Evolutionary conservation across 2,113 vertebrate genomes (phyloP), one percentile per base, ranked within the genome.

Genomic region (Platysternon megacephalum): DNA sequence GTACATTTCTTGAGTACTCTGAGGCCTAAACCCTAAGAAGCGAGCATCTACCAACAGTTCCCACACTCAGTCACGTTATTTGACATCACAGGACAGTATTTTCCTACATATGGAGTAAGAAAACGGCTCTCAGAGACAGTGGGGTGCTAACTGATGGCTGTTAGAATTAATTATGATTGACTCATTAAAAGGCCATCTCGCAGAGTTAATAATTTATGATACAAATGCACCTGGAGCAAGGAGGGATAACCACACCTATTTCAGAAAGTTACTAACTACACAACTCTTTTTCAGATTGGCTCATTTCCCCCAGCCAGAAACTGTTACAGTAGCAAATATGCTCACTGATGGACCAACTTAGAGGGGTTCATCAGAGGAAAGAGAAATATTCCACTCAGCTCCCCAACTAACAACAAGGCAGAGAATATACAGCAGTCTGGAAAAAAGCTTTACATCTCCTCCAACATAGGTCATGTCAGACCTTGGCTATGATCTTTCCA

Each of bases 221-320:
- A 87, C 82, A 91, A 81, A 79, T n/a, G n/a, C 86, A 91, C 61
- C 91, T 4, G 44, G 86, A 51, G 86, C 74, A 94, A 92, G 79
- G 61, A 89, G 92, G 42, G 90, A 80, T 58, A 44, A 79, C 52
- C 72, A 91, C 87, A 78, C 90, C 51, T 48, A 82, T 56, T 32
- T 86, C 93, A 92, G 44, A 84, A 84, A 65, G 78, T 29, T 86
- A 81, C 12, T 94, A 72, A 93, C 92, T 82, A n/a, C 0, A 55
- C 8, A 35, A 55, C 68, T 16, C 24, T 93, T 84, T 55, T 35
- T 46, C 24, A 61, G 21, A 78, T 44, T 39, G 81, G n/a, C 44
- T 48, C 1, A 3, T 19, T 76, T 55, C 56, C 91, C 53, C 44
- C 35, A 82, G 72, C 3, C 91, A 72, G 51, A 53, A 94, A 56